These are phyloP conservation scores for Sycon ciliatum DNA, from an alignment of 37 sponge, comb jelly and placozoan species.

Conservation along the genomic window DNA sequence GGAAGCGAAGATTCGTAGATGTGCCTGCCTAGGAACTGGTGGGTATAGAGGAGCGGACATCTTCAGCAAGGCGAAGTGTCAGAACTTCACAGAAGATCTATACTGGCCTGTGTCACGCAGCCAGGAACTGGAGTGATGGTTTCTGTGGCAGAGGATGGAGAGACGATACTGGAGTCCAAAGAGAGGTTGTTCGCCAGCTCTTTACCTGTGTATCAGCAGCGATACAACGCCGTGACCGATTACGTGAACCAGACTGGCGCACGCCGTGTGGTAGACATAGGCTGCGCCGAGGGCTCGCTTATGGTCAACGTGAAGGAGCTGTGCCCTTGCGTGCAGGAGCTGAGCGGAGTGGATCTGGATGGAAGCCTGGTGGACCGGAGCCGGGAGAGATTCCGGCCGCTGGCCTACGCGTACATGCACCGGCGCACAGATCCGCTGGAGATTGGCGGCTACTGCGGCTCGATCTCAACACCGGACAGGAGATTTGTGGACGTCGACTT, in stretches of 20 bases:
- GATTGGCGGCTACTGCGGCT: too few species aligned
- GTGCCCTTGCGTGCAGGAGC: conserved; percentile 33
- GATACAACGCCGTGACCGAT: conserved; percentile 54
- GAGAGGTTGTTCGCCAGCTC: too few species aligned
- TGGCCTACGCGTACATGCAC: neutral
- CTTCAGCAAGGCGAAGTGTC: too few species aligned
- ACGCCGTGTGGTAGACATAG: conserved; percentile 71
- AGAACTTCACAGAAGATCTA: too few species aligned
- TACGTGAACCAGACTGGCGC: conserved; percentile 28
- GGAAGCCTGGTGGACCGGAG: conserved; percentile 28
- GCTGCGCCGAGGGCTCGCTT: conserved; percentile 70
- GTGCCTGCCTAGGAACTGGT: too few species aligned
- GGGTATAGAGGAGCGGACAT: too few species aligned
- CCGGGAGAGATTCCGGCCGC: conserved; percentile 33
- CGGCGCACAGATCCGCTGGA: neutral
- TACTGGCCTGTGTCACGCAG: too few species aligned
- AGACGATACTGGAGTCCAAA: too few species aligned
- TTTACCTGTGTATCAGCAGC: conserved; percentile 77
- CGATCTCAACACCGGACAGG: neutral
- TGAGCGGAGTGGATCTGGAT: conserved; percentile 81
- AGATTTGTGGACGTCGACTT: neutral
- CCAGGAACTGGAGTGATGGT: too few species aligned
- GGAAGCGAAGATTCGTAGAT: too few species aligned
- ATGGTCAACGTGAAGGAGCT: conserved; percentile 38
- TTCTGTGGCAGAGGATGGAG: too few species aligned